phyloP scores from a whole-genome alignment of 2,113 vertebrate species.

The Actenoides hombroni region DNA sequence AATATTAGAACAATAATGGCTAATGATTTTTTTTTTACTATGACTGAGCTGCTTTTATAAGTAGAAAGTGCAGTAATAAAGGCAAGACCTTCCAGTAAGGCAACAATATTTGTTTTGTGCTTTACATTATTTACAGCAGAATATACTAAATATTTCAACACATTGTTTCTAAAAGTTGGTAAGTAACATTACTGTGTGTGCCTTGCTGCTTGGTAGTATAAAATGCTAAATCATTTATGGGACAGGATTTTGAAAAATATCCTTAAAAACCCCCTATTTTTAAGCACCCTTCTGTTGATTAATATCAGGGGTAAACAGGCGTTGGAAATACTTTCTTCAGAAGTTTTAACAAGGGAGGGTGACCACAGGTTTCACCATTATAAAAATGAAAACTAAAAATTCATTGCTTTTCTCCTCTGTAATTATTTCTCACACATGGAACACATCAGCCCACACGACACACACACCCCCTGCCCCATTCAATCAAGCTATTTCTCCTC shows the following conservation, averaged over 20 bases:
- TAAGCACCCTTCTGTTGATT: not conserved
- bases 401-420: not conserved
- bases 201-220: not conserved
- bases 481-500: not conserved
- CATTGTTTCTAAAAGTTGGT: not conserved
- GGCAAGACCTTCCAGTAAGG: not conserved
- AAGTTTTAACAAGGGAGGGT: not conserved
- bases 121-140: not conserved
- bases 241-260: not conserved
- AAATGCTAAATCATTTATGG: not conserved
- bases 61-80: not conserved
- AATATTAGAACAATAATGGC: not conserved
- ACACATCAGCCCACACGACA: not conserved
- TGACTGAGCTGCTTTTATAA: not conserved
- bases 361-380: not conserved
- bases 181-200: not conserved
- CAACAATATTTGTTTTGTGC: not conserved
- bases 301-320: not conserved
- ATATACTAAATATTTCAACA: slow-evolving; percentile 9
- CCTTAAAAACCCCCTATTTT: not conserved
- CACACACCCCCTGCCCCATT: rapidly evolving
- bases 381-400: not conserved
- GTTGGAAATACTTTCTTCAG: not conserved
- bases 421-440: not conserved
- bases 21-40: not conserved